Evolutionary conservation across 2,113 vertebrate genomes (phyloP).

Genomic region (Cromileptes altivelis): DNA sequence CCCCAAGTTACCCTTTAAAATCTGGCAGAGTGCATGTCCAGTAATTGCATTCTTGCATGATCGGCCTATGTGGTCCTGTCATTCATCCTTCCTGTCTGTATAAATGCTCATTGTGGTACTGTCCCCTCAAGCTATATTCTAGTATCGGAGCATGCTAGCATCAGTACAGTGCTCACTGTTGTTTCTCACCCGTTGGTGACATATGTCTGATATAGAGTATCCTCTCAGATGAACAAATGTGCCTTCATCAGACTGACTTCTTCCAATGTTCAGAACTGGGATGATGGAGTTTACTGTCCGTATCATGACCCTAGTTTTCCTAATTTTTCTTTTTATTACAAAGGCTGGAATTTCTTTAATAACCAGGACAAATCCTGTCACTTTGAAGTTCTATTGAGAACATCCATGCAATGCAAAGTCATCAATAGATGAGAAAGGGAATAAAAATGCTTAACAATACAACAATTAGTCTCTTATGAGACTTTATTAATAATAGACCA

Average conservation of each 20-base stretch:
- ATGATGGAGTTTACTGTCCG: constrained; percentile 20
- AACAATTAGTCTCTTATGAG: not conserved
- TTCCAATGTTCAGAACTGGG: constrained; percentile 42
- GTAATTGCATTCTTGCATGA: constrained; percentile 62
- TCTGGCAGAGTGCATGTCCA: constrained; percentile 51
- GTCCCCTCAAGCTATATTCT: constrained; percentile 69
- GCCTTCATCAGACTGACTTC: constrained; percentile 59
- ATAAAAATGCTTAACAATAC: not conserved
- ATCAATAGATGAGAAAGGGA: not conserved
- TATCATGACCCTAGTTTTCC: constrained; percentile 7
- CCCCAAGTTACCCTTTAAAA: constrained; percentile 45
- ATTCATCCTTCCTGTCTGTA: constrained; percentile 60
- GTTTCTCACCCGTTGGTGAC: constrained; percentile 65
- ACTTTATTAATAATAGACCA: not conserved
- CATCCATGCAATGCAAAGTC: not conserved
- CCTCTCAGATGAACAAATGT: constrained; percentile 66
- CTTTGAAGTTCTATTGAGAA: not conserved
- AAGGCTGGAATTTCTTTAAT: not conserved
- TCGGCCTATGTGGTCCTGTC: constrained; percentile 67
- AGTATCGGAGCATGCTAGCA: constrained; percentile 42
- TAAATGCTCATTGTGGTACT: constrained; percentile 70
- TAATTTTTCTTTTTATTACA: not conserved
- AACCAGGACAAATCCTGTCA: not conserved
- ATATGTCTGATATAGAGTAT: constrained; percentile 55
- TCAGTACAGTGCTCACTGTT: constrained; percentile 76